Evolutionary conservation across 1,140 invertebrate species (phyloP), one percentile per base, ranked within the genome.

Genomic region (Tyrophagus putrescentiae): DNA sequence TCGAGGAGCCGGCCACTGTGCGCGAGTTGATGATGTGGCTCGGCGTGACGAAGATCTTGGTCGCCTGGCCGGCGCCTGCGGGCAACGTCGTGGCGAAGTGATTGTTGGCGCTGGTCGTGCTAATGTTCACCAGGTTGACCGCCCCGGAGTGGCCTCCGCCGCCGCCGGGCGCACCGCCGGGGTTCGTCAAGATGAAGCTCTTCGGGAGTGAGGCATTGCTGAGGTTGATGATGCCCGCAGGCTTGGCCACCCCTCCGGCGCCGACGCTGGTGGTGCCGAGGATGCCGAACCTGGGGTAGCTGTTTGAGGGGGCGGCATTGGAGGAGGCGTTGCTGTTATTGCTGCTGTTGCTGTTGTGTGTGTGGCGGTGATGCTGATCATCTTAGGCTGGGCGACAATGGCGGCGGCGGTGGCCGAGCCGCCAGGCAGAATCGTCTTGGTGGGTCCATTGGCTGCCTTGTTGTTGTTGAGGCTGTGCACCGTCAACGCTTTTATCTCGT

Each of bases 101-200:
- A 21, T 21, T 50, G 18, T 11, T 21, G 18, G 32, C n/a, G 18
- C 27, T 60, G 13, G 44, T 25, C 29, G 58, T 28, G 27, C 34
- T 60, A 27, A 31, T 52, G 21, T 31, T 32, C 29, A 52, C 58
- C 33, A 39, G 39, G 21, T 41, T 44, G n/a, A 31, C 39, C 3
- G 29, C 28, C 16, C 9, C n/a, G 29, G 44, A 11, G 11, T 18
- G 18, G 11, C 11, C n/a, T 33, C 57, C 57, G n/a, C 34, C 7
- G 28, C 18, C 28, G 6, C 6, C 28, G 6, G 57, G 7, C 21
- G 27, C 29, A 21, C 34, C 39, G 7, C n/a, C 16, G 3, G 36
- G 4, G 21, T 52, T 27, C 9, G 61, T 61, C 13, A 61, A 42
- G 9, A 61, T 61, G 28, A 60, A 45, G 50, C 39, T 42, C 50